Evolutionary conservation across 2,888 invertebrate species (phyloP), one percentile per base, ranked within the genome.

Genomic region (Cephus spinipes): DNA sequence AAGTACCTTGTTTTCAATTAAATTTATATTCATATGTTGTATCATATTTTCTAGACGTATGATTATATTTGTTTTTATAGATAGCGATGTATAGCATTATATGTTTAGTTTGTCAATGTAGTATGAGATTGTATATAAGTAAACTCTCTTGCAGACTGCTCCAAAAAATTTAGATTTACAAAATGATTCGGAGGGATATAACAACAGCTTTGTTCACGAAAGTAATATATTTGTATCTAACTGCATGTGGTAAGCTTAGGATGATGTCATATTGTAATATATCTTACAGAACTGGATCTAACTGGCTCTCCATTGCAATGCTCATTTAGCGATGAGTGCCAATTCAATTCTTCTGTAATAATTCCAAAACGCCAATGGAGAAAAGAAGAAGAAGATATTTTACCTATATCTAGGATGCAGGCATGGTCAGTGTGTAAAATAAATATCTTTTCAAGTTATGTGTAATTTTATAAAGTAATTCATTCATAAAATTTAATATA

Each of bases 241-340:
- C 1, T 23, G 23, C 1, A 55, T 55, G 15, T 15, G 9, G 12
- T 32, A n/a, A 31, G 71, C 71, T 12, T 71, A 71, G 15, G 12
- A 31, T 71, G 31, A 31, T 31, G 15, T 71, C 11, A 6, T 71
- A 15, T 32, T 31, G 11, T 32, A 71, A 71, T 15, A 30, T 71
- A 31, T 31, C 30, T 69, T 76, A 12, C 73, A 84, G 84, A 77
- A 36, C 77, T 82, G 12, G 87, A 89, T 36, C 71, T 87, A 11
- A 89, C 87, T 32, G 89, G 89, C 30, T 87, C 86, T 23, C 89
- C 89, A 33, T 75, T 89, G 75, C 73, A 83, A 31, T 87, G 85
- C 76, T 85, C 88, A 0, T 89, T 88, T 40, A 81, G 74, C 0
- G 84, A 84, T 11, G 83, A 79, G 2, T 55, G 40, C 33, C 79